These are phyloP conservation scores for Hoplostethus atlanticus DNA, from an alignment of 2,797 vertebrate genomes.

Conservation along the genomic window DNA sequence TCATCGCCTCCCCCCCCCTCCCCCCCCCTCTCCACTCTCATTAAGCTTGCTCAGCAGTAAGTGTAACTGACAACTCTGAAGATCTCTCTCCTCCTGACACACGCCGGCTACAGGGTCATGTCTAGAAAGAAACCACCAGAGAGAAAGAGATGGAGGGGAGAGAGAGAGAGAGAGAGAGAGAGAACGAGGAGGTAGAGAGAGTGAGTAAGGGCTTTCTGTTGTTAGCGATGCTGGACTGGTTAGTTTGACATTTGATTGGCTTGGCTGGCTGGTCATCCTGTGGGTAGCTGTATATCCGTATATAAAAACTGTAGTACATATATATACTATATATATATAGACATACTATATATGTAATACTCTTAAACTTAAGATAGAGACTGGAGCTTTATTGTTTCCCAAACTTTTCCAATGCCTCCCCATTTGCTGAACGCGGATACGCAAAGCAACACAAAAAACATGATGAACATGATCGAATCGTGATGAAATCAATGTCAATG, in stretches of 20 bases:
- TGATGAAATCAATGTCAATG: neutral
- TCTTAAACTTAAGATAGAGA: constrained; percentile 8
- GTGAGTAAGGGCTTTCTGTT: constrained; percentile 10
- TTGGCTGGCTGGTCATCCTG: neutral
- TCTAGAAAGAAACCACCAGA: constrained; percentile 35
- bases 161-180: neutral
- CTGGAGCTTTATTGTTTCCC: constrained; percentile 40
- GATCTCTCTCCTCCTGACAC: constrained; percentile 55
- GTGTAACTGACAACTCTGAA: constrained; percentile 71
- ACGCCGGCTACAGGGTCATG: constrained; percentile 64
- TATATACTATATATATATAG: no score
- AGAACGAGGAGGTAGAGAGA: neutral
- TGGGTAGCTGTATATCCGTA: neutral
- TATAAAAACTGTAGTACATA: neutral
- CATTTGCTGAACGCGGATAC: constrained; percentile 13
- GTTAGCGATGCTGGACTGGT: neutral
- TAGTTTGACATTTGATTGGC: neutral
- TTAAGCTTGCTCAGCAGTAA: constrained; percentile 80
- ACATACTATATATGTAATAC: no score
- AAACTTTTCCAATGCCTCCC: constrained; percentile 23
- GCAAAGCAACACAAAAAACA: constrained; percentile 36
- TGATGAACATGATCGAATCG: no score
- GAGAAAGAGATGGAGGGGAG: neutral
- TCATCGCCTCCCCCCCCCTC: constrained; percentile 11
- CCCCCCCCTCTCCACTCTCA: constrained; percentile 59